Percentiles rank a stretch among this genome's conserved stretches.
phyloP scores from a whole-genome alignment of 2,797 vertebrate species.

The Novumbra hubbsi region DNA sequence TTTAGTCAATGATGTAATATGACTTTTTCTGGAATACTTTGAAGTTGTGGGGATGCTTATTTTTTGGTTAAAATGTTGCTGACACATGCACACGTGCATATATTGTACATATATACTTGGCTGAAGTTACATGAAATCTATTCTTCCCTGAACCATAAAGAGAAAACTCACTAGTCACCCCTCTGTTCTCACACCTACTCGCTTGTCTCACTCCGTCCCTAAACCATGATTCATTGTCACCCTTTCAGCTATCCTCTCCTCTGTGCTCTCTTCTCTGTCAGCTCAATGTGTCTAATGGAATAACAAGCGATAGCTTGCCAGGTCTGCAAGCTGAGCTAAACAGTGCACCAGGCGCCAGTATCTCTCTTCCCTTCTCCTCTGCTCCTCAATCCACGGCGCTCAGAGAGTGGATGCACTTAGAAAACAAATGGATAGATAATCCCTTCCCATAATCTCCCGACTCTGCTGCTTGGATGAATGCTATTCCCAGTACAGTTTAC shows the following conservation, averaged over 20 bases:
- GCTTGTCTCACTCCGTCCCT: not conserved
- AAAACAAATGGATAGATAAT: constrained; percentile 62
- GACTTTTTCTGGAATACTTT: too few species aligned
- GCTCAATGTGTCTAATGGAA: constrained; percentile 16
- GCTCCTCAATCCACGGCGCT: constrained; percentile 5
- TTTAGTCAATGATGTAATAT: too few species aligned
- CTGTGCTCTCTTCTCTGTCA: not conserved
- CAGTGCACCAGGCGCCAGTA: not conserved
- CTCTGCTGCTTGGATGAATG: constrained; percentile 28
- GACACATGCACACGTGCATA: not conserved
- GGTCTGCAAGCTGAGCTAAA: not conserved
- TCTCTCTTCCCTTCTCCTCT: not conserved
- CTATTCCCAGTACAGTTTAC: constrained; percentile 58
- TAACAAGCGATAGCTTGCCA: not conserved
- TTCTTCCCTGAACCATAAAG: too few species aligned
- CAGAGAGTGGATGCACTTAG: constrained; percentile 36
- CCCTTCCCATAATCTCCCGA: constrained; percentile 58
- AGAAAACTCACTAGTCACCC: not conserved
- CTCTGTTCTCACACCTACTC: not conserved
- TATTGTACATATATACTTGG: not conserved
- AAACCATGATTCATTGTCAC: constrained; percentile 1
- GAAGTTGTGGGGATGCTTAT: too few species aligned
- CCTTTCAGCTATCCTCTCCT: not conserved
- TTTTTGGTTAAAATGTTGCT: not conserved
- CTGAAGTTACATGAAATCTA: not conserved